Evolutionary conservation across 2,888 invertebrate genomes (phyloP).

Genomic region (Cataglyphis cursor): DNA sequence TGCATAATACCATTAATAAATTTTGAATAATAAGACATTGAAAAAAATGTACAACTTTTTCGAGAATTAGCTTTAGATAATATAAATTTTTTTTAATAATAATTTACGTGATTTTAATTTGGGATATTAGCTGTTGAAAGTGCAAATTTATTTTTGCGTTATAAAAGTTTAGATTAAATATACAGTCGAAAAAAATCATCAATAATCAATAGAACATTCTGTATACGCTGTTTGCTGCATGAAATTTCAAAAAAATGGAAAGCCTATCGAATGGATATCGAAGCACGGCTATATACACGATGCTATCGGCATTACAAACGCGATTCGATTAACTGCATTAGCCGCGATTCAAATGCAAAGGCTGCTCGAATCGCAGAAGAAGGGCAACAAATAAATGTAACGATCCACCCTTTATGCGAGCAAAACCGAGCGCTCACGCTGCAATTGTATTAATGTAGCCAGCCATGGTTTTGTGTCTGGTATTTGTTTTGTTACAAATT

Average conservation of each 20-base stretch:
- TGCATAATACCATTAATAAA: neutral
- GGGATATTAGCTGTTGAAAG: neutral
- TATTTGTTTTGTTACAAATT: conserved; percentile 37
- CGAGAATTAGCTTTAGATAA: neutral
- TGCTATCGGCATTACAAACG: conserved; percentile 10
- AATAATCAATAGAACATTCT: neutral
- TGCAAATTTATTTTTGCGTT: neutral
- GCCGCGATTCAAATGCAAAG: conserved; percentile 43
- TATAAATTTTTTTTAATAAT: no score
- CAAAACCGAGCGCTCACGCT: neutral
- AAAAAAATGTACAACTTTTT: neutral
- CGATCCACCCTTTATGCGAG: neutral
- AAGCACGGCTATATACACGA: neutral
- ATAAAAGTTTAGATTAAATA: neutral
- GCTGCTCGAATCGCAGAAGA: conserved; percentile 2
- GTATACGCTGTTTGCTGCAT: neutral
- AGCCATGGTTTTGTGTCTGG: conserved; percentile 18
- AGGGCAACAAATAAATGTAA: conserved; percentile 9
- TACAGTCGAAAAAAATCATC: neutral
- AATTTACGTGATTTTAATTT: neutral
- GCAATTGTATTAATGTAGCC: conserved; percentile 14
- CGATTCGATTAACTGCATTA: conserved; percentile 40
- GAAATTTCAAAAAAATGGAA: conserved; percentile 8
- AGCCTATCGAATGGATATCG: neutral
- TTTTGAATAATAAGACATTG: neutral